Base-by-base conservation (phyloP, 2,888 invertebrate genomes). In the Pterostichus madidus region DNA sequence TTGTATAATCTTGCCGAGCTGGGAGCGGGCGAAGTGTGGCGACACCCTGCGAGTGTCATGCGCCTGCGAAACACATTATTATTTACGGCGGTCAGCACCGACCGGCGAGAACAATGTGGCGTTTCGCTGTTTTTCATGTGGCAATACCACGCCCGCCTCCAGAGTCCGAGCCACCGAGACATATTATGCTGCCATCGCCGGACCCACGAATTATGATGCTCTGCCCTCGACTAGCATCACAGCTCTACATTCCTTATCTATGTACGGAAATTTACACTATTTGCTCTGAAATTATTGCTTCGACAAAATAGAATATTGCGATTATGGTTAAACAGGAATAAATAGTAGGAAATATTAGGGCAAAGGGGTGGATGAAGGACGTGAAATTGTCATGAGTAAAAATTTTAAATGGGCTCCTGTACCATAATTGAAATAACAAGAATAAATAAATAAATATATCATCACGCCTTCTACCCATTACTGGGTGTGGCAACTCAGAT, bases 61-160 rank as follows among this genome's bases (percentile, higher is more conserved):
- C 75, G 49, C 15, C 52, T 17, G 75, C 75, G 52, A 46, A 49
- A 75, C 17, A 75, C 75, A 75, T 77, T 53, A 77, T 77, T 77
- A 77, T 77, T 77, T 77, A 77, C 75, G 75, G 44, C 75, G 75
- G 75, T 39, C 39, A 39, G 39, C 39, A 39, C 44, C 75, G 44
- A 35, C 24, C 61, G 46, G 39, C 77, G 77, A 77, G 77, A 77
- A 77, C 77, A 64, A 68, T 80, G 80, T 80, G 80, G 80, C 80
- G 56, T 53, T 75, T 52, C 80, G 49, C 17, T 80, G 80, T 80
- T 80, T 80, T 80, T 80, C 80, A 80, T 61, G 39, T 46, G 64
- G 56, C 56, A 73, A 24, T 24, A 17, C 5, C 31, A 44, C 13
- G n/a, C 35, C 35, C 49, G 49, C 49, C 49, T 49, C 49, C 59